These are phyloP conservation scores for Lissocephala sabroskyi DNA, from an alignment of 2,888 invertebrate genomes.

Conservation along the genomic window DNA sequence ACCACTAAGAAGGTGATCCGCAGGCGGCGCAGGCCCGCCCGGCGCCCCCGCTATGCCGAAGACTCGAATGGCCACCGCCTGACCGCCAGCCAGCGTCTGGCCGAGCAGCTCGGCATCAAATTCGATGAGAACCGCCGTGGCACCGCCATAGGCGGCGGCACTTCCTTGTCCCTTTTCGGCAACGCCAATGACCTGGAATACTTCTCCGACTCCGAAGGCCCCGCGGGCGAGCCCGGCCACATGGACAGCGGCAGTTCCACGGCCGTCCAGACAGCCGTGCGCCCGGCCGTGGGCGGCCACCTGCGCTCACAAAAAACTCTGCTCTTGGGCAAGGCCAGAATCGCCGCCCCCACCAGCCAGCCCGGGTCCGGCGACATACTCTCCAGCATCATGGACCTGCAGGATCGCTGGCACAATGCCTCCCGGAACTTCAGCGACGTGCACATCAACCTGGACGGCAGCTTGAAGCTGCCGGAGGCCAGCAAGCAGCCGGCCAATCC, in stretches of 20 bases:
- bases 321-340: constrained; percentile 48
- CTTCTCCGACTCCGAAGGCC: constrained; percentile 74
- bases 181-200: constrained; percentile 80
- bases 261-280: constrained; percentile 68
- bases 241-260: constrained; percentile 71
- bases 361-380: constrained; percentile 75
- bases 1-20: constrained; percentile 74
- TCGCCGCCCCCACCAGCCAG: constrained; percentile 12
- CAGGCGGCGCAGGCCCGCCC: constrained; percentile 52
- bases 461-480: constrained; percentile 73
- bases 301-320: constrained; percentile 60
- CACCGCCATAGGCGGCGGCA: constrained; percentile 39
- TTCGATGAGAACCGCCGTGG: constrained; percentile 35
- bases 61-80: constrained; percentile 20
- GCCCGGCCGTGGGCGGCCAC: constrained; percentile 56
- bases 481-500: background rate
- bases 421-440: constrained; percentile 75
- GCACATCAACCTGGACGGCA: constrained; percentile 74
- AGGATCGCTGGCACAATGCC: constrained; percentile 81
- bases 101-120: constrained; percentile 65
- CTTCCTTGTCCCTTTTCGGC: constrained; percentile 79
- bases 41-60: constrained; percentile 14
- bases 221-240: constrained; percentile 67
- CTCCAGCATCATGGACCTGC: constrained; percentile 80
- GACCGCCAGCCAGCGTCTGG: constrained; percentile 64